Evolutionary conservation across 1,140 invertebrate species (phyloP).

Genomic region (Oncopodura yosiiana): DNA sequence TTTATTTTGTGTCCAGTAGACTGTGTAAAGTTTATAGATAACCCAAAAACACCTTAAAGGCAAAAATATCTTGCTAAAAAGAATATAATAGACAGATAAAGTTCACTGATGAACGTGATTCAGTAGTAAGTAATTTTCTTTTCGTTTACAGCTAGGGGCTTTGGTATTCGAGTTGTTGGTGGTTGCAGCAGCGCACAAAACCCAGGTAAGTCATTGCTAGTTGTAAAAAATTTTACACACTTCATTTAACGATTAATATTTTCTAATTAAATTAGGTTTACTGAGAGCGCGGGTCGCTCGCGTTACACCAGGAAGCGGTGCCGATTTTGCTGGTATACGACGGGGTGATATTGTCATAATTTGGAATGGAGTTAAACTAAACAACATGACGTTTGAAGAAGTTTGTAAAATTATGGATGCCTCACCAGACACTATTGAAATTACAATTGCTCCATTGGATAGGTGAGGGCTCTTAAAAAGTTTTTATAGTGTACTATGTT

Average conservation of each 20-base stretch:
- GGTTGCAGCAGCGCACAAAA: conserved; percentile 43
- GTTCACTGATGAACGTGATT: background rate
- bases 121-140: conserved; percentile 9
- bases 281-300: conserved; percentile 83
- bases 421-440: conserved; percentile 67
- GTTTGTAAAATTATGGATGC: conserved; percentile 69
- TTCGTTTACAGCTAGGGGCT: conserved; percentile 61
- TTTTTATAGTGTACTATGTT: too few relatives aligned
- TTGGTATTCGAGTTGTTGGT: conserved; percentile 85
- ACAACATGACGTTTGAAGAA: conserved; percentile 83
- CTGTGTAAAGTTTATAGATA: too few relatives aligned
- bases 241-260: too few relatives aligned
- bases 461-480: too few relatives aligned
- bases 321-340: conserved; percentile 72
- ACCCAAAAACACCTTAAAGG: too few relatives aligned
- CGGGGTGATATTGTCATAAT: conserved; percentile 72
- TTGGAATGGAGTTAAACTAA: conserved; percentile 72
- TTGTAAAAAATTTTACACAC: too few relatives aligned
- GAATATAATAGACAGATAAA: too few relatives aligned
- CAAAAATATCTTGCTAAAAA: too few relatives aligned
- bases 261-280: conserved; percentile 55
- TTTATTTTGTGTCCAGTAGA: too few relatives aligned
- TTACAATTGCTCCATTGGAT: conserved; percentile 39
- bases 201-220: conserved; percentile 30
- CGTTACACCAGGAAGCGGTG: conserved; percentile 78